phyloP scores from a whole-genome alignment of 2,888 invertebrate species.

The Aphodius sticticus region DNA sequence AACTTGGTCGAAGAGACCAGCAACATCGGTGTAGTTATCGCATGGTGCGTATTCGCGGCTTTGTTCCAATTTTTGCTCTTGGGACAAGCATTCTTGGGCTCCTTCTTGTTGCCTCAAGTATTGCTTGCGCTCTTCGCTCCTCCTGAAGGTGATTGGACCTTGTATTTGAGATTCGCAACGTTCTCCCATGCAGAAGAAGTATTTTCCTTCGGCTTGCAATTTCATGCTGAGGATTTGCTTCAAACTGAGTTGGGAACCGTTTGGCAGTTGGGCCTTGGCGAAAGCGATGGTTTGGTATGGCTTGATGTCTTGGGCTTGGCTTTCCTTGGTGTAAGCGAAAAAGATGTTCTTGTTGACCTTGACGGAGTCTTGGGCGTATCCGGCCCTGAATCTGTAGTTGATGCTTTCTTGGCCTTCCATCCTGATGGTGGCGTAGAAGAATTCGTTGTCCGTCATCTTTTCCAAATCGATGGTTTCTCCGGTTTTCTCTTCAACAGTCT shows the following conservation, averaged over 20 bases:
- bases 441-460: background rate
- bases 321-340: background rate
- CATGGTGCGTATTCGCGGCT: conserved; percentile 68
- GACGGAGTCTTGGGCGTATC: background rate
- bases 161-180: background rate
- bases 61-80: conserved; percentile 62
- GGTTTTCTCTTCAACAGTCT: background rate
- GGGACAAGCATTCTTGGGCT: conserved; percentile 62
- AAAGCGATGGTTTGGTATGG: background rate
- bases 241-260: background rate
- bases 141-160: conserved; percentile 46
- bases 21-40: conserved; percentile 64
- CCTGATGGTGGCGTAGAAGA: background rate
- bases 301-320: background rate
- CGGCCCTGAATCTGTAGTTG: background rate
- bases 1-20: conserved; percentile 65
- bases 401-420: background rate
- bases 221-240: background rate
- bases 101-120: conserved; percentile 61
- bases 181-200: conserved; percentile 4
- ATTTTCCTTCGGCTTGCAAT: background rate
- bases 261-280: background rate
- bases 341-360: background rate
- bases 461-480: background rate
- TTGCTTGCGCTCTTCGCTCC: conserved; percentile 59